phyloP scores from a whole-genome alignment of 2,797 vertebrate genomes.

The Platyrinchus mystaceus region DNA sequence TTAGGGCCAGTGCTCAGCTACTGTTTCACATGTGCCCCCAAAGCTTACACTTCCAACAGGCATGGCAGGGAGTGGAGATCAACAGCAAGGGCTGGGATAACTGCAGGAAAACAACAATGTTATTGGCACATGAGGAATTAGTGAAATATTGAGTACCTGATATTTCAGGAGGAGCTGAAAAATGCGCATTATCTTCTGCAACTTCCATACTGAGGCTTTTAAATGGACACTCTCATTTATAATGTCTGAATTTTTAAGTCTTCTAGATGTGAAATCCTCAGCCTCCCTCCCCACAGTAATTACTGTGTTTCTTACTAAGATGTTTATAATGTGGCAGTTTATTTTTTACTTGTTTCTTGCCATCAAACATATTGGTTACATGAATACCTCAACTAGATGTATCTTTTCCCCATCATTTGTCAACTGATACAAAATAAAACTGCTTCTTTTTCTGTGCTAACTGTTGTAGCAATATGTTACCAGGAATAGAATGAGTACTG shows the following conservation, averaged over 20 bases:
- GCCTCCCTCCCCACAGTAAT: not conserved
- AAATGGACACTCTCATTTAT: not conserved
- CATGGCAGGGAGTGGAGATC: not conserved
- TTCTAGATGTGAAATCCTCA: not conserved
- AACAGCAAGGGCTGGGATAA: not conserved
- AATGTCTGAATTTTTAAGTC: not conserved
- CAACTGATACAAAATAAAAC: slow-evolving; percentile 29
- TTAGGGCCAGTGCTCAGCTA: not conserved
- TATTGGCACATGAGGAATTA: not conserved
- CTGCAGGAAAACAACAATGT: not conserved
- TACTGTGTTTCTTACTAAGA: not conserved
- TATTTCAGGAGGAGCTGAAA: not conserved
- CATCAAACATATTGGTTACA: not conserved
- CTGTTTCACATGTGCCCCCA: not conserved
- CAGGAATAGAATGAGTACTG: not conserved
- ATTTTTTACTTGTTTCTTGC: not conserved
- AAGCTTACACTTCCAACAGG: not conserved
- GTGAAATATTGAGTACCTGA: not conserved
- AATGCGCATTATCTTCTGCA: not conserved
- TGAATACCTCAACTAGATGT: not conserved
- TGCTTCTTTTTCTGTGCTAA: not conserved
- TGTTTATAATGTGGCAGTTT: not conserved
- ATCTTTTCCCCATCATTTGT: not conserved
- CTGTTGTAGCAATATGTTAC: slow-evolving; percentile 7
- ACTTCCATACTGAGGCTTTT: not conserved